phyloP scores from a whole-genome alignment of 2,113 vertebrate species.

The Pandion haliaetus region DNA sequence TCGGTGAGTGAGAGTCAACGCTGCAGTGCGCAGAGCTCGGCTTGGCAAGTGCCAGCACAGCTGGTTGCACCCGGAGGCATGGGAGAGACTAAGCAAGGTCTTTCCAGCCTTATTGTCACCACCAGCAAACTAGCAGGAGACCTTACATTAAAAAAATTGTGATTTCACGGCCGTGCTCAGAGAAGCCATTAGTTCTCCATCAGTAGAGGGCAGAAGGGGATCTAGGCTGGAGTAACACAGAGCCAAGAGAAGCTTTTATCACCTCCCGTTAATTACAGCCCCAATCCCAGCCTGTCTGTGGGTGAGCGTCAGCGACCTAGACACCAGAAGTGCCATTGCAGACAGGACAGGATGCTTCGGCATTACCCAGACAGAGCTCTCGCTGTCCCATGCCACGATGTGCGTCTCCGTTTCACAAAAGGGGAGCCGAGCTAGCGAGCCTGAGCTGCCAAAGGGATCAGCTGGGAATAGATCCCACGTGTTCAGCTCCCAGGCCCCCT shows the following conservation, averaged over 20 bases:
- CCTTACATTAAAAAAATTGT: background rate
- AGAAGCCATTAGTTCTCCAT: background rate
- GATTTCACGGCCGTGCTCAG: rapidly evolving
- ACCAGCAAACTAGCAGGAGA: background rate
- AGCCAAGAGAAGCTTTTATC: background rate
- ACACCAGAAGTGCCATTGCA: background rate
- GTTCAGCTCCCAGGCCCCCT: background rate
- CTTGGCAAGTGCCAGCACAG: background rate
- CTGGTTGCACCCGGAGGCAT: background rate
- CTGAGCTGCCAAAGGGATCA: background rate
- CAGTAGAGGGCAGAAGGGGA: slow-evolving; percentile 35
- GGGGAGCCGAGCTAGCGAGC: background rate
- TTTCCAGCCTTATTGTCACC: background rate
- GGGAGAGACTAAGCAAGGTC: background rate
- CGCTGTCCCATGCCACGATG: rapidly evolving
- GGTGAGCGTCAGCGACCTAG: rapidly evolving
- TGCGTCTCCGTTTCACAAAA: background rate
- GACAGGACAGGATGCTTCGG: background rate
- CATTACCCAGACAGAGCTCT: background rate
- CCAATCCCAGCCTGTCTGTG: background rate
- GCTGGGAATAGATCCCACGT: background rate
- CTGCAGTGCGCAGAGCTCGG: background rate
- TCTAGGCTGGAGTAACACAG: background rate
- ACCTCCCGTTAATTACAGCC: background rate
- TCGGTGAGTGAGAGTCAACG: rapidly evolving